Evolutionary conservation across 1,140 invertebrate genomes (phyloP).

Genomic region (Zaprionus capensis): DNA sequence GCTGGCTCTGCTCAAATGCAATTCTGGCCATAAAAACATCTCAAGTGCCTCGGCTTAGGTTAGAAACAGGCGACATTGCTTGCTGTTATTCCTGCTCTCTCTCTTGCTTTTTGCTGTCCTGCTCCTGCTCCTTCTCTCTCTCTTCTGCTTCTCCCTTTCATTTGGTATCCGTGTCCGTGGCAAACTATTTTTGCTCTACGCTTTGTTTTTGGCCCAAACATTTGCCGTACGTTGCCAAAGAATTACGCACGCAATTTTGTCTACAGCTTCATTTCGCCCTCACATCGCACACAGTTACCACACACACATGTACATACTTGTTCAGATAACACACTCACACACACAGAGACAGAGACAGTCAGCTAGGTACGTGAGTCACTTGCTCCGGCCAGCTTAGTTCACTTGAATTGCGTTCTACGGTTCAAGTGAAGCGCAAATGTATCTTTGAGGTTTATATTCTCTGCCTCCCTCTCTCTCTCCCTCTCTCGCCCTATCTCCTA

Average conservation of each 20-base stretch:
- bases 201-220: conserved; percentile 50
- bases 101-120: not conserved
- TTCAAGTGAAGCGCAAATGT: conserved; percentile 81
- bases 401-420: conserved; percentile 69
- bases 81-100: not conserved
- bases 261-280: conserved; percentile 75
- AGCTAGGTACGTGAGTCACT: conserved; percentile 36
- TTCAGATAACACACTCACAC: conserved; percentile 17
- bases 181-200: conserved; percentile 35
- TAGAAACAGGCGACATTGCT: conserved; percentile 45
- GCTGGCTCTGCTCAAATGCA: conserved; percentile 4
- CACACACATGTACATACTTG: not conserved
- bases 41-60: conserved; percentile 35
- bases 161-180: not conserved
- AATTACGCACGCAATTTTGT: conserved; percentile 78
- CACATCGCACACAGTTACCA: conserved; percentile 24
- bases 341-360: conserved; percentile 13
- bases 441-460: conserved; percentile 81
- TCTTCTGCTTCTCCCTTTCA: not conserved
- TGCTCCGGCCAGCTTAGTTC: conserved; percentile 70
- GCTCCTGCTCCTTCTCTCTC: not conserved
- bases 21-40: conserved; percentile 37
- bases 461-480: conserved; percentile 6
- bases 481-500: conserved; percentile 23
- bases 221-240: conserved; percentile 53